Conservation (phyloP, 2,113 vertebrate genomes). For the Ciconia stormi region DNA sequence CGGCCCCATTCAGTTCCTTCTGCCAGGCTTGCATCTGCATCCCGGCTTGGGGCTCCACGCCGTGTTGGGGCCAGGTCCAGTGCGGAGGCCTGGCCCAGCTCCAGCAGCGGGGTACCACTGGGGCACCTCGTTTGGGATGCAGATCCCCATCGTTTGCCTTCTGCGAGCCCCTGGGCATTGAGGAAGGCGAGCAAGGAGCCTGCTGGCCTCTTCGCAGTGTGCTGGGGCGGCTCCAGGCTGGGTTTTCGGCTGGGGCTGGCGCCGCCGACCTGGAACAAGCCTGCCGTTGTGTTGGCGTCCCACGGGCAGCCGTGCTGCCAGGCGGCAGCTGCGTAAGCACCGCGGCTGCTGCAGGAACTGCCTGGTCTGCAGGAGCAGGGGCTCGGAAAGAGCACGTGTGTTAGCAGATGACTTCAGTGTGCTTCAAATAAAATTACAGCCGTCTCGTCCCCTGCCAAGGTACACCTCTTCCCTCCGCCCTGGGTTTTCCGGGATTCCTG, state of each 20-base stretch:
- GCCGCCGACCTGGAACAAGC: slow-evolving; percentile 6
- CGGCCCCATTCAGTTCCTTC: not conserved
- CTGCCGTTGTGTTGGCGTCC: not conserved
- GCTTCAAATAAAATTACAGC: slow-evolving; percentile 45
- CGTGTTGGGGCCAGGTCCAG: rapidly evolving
- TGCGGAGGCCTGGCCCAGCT: not conserved
- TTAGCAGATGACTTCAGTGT: slow-evolving; percentile 27
- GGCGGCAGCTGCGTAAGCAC: not conserved
- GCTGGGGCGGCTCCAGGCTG: not conserved
- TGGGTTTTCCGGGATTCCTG: not conserved
- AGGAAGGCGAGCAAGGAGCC: not conserved
- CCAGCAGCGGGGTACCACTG: not conserved
- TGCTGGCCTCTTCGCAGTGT: not conserved
- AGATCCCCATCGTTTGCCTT: rapidly evolving
- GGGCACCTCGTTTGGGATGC: not conserved
- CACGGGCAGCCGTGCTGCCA: not conserved
- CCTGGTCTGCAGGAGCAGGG: not conserved
- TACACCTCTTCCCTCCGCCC: not conserved
- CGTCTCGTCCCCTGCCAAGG: not conserved
- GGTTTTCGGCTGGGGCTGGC: not conserved
- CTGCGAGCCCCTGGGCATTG: not conserved
- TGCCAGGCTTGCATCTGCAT: not conserved
- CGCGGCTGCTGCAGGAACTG: not conserved
- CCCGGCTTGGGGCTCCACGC: rapidly evolving
- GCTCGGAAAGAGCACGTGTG: not conserved